These are phyloP conservation scores for Drosophila nr. perissopoda DNA, from an alignment of 2,888 invertebrate genomes.

Conservation along the genomic window DNA sequence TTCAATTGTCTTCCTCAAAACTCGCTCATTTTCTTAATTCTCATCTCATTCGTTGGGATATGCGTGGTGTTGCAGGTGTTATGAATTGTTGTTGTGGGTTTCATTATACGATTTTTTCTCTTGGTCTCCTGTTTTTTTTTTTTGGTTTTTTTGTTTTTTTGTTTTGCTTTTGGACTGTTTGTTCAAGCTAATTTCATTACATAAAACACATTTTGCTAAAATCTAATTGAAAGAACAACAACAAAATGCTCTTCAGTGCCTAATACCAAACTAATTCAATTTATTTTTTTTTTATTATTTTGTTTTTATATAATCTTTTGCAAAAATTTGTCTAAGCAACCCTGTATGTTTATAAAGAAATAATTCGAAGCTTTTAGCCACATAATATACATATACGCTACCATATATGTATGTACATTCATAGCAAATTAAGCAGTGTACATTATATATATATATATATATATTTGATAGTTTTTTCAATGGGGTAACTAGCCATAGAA, in stretches of 20 bases:
- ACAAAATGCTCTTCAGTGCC: constrained; percentile 49
- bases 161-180: constrained; percentile 5
- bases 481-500: constrained; percentile 1
- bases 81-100: constrained; percentile 50
- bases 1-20: constrained; percentile 1
- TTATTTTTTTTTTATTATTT: neutral
- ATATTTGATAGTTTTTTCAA: neutral
- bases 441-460: neutral
- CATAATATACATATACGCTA: constrained; percentile 38
- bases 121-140: constrained; percentile 30
- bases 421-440: constrained; percentile 33
- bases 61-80: constrained; percentile 76
- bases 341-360: constrained; percentile 44
- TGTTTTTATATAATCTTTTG: constrained; percentile 51
- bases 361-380: constrained; percentile 53
- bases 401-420: constrained; percentile 15
- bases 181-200: constrained; percentile 29
- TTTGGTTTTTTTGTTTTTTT: neutral
- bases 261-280: constrained; percentile 29
- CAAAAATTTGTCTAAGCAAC: constrained; percentile 82
- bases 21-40: constrained; percentile 8
- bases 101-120: constrained; percentile 29
- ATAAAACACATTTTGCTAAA: constrained; percentile 20
- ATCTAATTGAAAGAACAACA: constrained; percentile 59
- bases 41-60: constrained; percentile 78